Base-by-base conservation (phyloP, 2,888 invertebrate genomes). In the Blera fallax region DNA sequence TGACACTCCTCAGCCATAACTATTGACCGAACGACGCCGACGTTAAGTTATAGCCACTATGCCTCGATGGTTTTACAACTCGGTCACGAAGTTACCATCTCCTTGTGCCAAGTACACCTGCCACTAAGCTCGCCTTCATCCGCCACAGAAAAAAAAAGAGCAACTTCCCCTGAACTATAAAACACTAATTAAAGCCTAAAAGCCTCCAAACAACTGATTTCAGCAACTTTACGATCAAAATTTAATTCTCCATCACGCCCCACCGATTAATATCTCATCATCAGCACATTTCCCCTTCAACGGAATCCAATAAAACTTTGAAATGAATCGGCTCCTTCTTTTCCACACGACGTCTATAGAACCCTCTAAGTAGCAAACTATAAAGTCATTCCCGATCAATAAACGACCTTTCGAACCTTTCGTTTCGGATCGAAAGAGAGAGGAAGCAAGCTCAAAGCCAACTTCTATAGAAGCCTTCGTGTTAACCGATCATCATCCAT, bases 201-300 rank as follows among this genome's bases (percentile, higher is more conserved):
- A 60, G 32, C 32, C n/a, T 21, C n/a, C 21, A 7, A 43, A 27
- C 14, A 67, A 67, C 7, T 14, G 29, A 81, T 77, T 83, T 73
- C 64, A 76, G 64, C 52, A 37, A 62, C n/a, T 48, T 70, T 37
- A 48, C 43, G 58, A 8, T 72, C 60, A 52, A 67, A n/a, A 48
- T 76, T 70, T 45, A 76, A 52, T 60, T 72, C 58, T 40, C 27
- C 48, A 65, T 54, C 81, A 81, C 85, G 85, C 76, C 67, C 70
- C 50, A 67, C 43, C 76, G 65, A 85, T 81, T 81, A 85, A 81
- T 85, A 77, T 76, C 85, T 76, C 85, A 85, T 85, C 67, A 85
- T 70, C 43, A 32, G 40, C 56, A 69, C 48, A 48, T 74, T 70
- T 52, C 64, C 56, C 64, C 48, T 79, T 58, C 43, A 69, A 43